Evolutionary conservation across 2,797 vertebrate genomes (phyloP), one percentile per base, ranked within the genome.

Genomic region (Rallus crepitans): DNA sequence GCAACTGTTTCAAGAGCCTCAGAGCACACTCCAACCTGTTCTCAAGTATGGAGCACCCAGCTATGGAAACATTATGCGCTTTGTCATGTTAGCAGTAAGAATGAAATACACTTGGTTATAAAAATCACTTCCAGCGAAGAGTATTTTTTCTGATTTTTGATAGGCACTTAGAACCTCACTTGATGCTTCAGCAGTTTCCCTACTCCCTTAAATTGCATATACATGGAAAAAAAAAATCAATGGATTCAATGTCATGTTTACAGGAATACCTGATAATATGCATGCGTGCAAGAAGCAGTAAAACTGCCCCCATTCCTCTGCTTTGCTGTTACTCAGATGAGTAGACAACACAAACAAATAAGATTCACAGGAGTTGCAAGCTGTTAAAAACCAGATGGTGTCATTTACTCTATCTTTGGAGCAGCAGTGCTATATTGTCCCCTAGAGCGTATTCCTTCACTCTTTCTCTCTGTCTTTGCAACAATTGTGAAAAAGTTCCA

Each of bases 1-100:
- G 11, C 11, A 37, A 66, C 76, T 91, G 88, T 89, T 77, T 88
- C 84, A 83, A 85, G 37, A 47, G 82, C 33, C 73, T 92, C 87
- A 90, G 87, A 95, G 94, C 65, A 75, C 65, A 60, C 57, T 72
- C 78, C 94, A 96, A 69, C 30, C 55, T 91, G 56, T 66, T 82
- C 25, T 66, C 50, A 76, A 96, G 89, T 64, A 88, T 4, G 33
- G 25, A 35, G 11, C 31, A 65, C n/a, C 79, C 76, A 73, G 48
- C 70, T 89, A 63, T 1, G 15, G 75, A 79, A 95, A 90, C 37
- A 69, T 83, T 30, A 66, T 4, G 48, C 9, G 12, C 31, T 42
- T 45, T 45, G 21, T 16, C 1, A 0, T 42, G 66, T 25, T 57
- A 83, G 30, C 19, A 35, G 8, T 27, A 77, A 45, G 37, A 65